These are phyloP conservation scores for Harpegnathos saltator DNA, from an alignment of 1,140 invertebrate genomes.

Conservation along the genomic window DNA sequence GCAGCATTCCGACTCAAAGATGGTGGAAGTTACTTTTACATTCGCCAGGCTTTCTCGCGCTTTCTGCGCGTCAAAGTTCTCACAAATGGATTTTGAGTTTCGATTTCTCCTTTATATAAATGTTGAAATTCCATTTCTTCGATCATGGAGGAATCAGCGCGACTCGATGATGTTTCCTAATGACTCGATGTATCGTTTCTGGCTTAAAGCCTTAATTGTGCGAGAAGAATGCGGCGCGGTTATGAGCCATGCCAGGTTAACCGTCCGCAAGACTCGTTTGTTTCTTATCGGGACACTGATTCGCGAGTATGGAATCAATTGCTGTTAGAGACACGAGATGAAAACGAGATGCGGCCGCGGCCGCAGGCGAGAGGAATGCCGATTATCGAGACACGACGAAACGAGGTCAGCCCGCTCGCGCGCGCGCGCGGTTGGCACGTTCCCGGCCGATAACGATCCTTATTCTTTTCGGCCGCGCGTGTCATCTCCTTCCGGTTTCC, in stretches of 20 bases:
- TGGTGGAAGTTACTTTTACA: neutral
- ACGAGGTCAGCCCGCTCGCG: slow-evolving; percentile 53
- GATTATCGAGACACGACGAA: slow-evolving; percentile 55
- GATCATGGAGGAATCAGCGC: too few species aligned
- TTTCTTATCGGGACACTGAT: neutral
- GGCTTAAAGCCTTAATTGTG: too few species aligned
- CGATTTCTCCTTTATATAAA: neutral
- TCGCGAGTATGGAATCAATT: slow-evolving; percentile 12
- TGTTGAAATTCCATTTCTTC: too few species aligned
- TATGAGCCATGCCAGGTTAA: neutral
- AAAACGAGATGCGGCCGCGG: neutral
- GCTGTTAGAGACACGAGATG: slow-evolving; percentile 23
- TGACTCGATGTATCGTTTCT: too few species aligned
- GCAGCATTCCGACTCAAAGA: neutral
- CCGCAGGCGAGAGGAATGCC: slow-evolving; percentile 15
- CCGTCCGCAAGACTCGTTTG: neutral
- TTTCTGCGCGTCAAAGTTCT: neutral
- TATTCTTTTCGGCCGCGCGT: slow-evolving; percentile 47
- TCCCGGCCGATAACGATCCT: slow-evolving; percentile 63
- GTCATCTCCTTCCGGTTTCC: slow-evolving; percentile 64
- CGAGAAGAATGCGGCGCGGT: too few species aligned
- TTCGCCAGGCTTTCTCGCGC: neutral
- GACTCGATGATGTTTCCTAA: too few species aligned
- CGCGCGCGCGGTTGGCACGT: too few species aligned
- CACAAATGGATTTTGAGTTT: neutral